Evolutionary conservation across 1,140 invertebrate species (phyloP), one percentile per base, ranked within the genome.

Genomic region (Drosophila fuyamai): DNA sequence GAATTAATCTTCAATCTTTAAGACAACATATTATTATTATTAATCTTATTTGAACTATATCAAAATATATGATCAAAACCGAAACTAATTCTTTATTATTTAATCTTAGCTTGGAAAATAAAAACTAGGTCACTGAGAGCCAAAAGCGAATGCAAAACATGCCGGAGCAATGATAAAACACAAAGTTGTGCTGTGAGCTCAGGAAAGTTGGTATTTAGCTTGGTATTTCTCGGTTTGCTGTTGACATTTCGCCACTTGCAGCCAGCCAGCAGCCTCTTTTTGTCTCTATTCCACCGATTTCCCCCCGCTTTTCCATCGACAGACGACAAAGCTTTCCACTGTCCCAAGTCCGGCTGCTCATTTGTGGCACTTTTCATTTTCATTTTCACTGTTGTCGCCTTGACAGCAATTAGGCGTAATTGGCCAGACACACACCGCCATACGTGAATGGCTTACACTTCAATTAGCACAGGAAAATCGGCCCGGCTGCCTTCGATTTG

Each of bases 351-450:
- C 62, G 80, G 76, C 67, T 68, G 68, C 43, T 63, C 36, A 66
- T 76, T 63, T 75, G 70, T 79, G 55, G 56, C 61, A 76, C 60
- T 76, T 76, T 67, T 76, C 72, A 76, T 77, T 61, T 76, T 77
- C 57, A 70, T 77, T 61, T 77, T 77, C 57, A 70, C 61, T 66
- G 59, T 61, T 79, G 66, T 47, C 56, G 79, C 79, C 76, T 81
- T 84, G 76, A 61, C 61, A 79, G 76, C 81, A 76, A 77, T 77
- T 77, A 77, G 72, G 63, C 73, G 51, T 81, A 84, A 85, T 81
- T 80, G 81, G 72, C 71, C 51, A 76, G 14, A 56, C 58, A 75
- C 56, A 76, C 60, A 59, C 14, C 44, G 36, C n/a, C 73, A 66
- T 44, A 46, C 35, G 13, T 38, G 13, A 2, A 35, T 12, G 35